Evolutionary conservation across 1,140 invertebrate genomes (phyloP).

Genomic region (Goniozus legneri): DNA sequence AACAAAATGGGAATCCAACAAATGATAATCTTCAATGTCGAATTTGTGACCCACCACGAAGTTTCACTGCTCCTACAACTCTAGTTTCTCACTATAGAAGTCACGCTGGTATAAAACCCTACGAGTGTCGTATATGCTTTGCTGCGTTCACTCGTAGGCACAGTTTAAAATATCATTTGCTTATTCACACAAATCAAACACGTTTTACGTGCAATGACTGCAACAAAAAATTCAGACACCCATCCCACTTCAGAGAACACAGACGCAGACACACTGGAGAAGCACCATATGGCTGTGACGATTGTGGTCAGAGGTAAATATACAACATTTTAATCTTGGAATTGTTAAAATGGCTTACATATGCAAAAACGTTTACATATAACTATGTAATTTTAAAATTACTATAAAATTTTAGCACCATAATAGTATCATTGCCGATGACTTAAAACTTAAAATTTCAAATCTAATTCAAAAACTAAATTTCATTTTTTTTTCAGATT

Average conservation of each 20-base stretch:
- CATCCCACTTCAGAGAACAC: conserved; percentile 68
- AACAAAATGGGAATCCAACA: conserved; percentile 48
- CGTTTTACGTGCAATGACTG: conserved; percentile 65
- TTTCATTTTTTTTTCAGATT: conserved; percentile 47
- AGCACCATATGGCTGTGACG: conserved; percentile 64
- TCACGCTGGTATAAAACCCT: conserved; percentile 68
- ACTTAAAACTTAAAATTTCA: conserved; percentile 2
- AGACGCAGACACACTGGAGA: conserved; percentile 65
- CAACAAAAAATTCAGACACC: conserved; percentile 65
- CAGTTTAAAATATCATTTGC: conserved; percentile 67
- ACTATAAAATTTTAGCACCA: not conserved
- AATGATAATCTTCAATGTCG: conserved; percentile 59
- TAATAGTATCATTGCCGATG: too few relatives aligned
- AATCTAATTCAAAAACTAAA: not conserved
- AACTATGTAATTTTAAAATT: conserved; percentile 3
- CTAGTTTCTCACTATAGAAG: conserved; percentile 66
- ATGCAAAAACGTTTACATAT: not conserved
- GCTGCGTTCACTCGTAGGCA: conserved; percentile 66
- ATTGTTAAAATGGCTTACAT: not conserved
- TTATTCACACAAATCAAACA: conserved; percentile 66
- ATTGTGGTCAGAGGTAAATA: conserved; percentile 59
- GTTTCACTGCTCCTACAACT: conserved; percentile 65
- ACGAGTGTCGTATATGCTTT: conserved; percentile 61
- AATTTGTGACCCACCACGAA: conserved; percentile 62
- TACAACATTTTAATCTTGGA: not conserved